Conservation (phyloP, 2,797 vertebrate genomes). For the Aulostomus chinensis region DNA sequence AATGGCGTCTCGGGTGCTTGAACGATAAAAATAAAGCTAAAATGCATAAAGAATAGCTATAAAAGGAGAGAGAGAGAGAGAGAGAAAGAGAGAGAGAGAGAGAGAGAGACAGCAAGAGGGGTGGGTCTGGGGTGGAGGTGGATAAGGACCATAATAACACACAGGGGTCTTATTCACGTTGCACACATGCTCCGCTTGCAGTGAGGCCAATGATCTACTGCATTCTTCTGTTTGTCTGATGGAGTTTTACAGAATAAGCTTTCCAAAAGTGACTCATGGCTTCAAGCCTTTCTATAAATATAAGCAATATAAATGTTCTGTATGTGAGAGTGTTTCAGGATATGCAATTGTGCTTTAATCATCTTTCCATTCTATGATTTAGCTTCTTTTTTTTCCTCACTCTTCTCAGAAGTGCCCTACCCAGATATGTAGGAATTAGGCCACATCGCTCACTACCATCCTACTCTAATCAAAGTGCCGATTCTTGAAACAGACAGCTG, state of each 20-base stretch:
- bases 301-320: conserved; percentile 37
- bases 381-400: conserved; percentile 26
- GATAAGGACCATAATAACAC: conserved; percentile 36
- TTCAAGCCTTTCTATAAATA: conserved; percentile 58
- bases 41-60: conserved; percentile 15
- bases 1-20: conserved; percentile 20
- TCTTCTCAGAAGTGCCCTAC: conserved; percentile 77
- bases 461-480: conserved; percentile 84
- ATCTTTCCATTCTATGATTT: conserved; percentile 64
- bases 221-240: conserved; percentile 53
- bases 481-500: conserved; percentile 87
- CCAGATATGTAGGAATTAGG: conserved; percentile 83
- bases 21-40: conserved; percentile 23
- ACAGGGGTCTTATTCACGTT: conserved; percentile 64
- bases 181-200: conserved; percentile 57
- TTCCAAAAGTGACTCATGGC: conserved; percentile 77
- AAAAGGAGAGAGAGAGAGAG: conserved; percentile 9
- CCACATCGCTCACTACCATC: conserved; percentile 76
- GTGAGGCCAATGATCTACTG: conserved; percentile 40
- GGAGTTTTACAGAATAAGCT: conserved; percentile 59
- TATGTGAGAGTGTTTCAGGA: conserved; percentile 48
- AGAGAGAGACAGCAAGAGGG: conserved; percentile 29
- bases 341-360: conserved; percentile 47
- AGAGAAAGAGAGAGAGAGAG: too few species aligned
- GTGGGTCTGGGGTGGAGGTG: conserved; percentile 18